Base-by-base conservation (phyloP, 92 coral and sea anemone species). In the Ricordea florida region DNA sequence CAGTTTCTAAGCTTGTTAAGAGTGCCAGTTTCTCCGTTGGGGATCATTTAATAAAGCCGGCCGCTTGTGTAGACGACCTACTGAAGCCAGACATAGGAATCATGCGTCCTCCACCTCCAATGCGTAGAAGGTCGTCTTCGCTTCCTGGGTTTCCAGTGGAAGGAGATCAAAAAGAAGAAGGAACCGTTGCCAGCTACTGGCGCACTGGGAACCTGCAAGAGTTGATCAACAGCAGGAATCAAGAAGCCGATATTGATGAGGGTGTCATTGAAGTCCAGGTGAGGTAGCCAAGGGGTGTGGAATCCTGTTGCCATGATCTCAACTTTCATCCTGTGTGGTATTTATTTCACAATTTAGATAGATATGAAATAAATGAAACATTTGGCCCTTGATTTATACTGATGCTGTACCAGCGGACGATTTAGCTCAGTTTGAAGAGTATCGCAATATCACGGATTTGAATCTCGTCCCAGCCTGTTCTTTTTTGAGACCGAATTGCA, bases 181-280 rank as follows among this genome's bases (percentile, higher is more conserved):
- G 31, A 1, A 58, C 10, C 11, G 42, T 26, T 32, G 11, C 23
- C 3, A 62, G 66, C 33, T 23, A 72, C 48, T 47, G 73, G 38
- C 57, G 58, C 66, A 77, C 79, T 4, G 76, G 82, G 45, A 84
- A 77, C 85, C 70, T 91, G 14, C 97, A 87, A 65, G 88, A 83
- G 16, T 69, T 91, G 26, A 89, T 91, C 72, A 80, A 80, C 68
- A 85, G 87, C 42, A 70, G 93, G 40, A 91, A 91, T 21, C 85
- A 76, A 69, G 97, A 74, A 25, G 72, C 90, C 5, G 91, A 82
- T 52, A 84, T 85, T 17, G 97, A 96, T 28, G 99, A 96, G 72
- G 99, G 97, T 6, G 67, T 89, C 34, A 64, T 89, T 35, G 82
- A 89, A 2, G 92, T 96, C 49, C 97, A 96, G 97, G 99, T 96